Evolutionary conservation across 2,888 invertebrate species (phyloP).

Genomic region (Drosophila paranaensis): DNA sequence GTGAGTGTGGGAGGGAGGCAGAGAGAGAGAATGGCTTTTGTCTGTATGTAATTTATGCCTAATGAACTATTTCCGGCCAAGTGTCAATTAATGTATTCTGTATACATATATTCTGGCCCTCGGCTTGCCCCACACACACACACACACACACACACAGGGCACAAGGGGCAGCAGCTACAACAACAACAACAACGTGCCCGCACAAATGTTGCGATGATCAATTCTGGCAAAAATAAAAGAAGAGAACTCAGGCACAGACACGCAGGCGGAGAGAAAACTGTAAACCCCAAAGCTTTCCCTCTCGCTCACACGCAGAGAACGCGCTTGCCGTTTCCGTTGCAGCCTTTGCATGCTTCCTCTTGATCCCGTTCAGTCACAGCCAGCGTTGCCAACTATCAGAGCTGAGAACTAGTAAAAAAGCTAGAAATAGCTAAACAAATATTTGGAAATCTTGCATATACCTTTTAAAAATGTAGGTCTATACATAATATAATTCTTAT

Average conservation of each 20-base stretch:
- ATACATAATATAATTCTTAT: too few relatives aligned
- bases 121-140: constrained; percentile 39
- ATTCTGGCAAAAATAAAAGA: constrained; percentile 66
- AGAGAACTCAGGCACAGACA: background rate
- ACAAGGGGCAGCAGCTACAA: constrained; percentile 46
- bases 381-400: too few relatives aligned
- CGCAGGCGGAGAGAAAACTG: constrained; percentile 6
- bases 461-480: too few relatives aligned
- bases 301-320: constrained; percentile 15
- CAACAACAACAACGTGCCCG: constrained; percentile 68
- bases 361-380: constrained; percentile 9
- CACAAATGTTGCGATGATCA: constrained; percentile 78
- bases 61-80: constrained; percentile 81
- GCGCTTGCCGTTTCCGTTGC: constrained; percentile 53
- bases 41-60: constrained; percentile 81
- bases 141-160: constrained; percentile 40
- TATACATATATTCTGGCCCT: constrained; percentile 62
- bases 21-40: constrained; percentile 63
- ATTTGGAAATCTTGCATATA: too few relatives aligned
- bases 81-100: constrained; percentile 81
- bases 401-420: too few relatives aligned
- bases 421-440: too few relatives aligned
- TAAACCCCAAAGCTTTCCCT: constrained; percentile 11
- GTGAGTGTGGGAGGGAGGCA: constrained; percentile 3
- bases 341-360: constrained; percentile 22